Evolutionary conservation across 2,888 invertebrate genomes (phyloP), one percentile per base, ranked within the genome.

Genomic region (Pandemis corylana): DNA sequence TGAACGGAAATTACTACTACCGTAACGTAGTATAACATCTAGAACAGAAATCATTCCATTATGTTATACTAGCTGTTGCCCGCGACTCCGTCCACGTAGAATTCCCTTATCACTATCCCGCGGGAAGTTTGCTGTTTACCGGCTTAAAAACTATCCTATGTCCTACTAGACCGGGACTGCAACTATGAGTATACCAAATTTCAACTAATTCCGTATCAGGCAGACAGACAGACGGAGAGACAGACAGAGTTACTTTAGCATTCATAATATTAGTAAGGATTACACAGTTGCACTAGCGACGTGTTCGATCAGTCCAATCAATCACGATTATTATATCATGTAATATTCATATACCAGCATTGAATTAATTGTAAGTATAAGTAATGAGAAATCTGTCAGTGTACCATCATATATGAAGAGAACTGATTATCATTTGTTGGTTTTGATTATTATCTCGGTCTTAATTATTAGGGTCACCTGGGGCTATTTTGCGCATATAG

Each of bases 1-100:
- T 59, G 59, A 28, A 28, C 59, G 59, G 59, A 59, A 59, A 28
- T 59, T 59, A 28, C 59, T 28, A 59, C 28, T 12, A 59, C 59
- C 28, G 59, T 59, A 59, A 20, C 20, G 20, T 20, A 20, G 20
- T 20, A 20, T 1, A 20, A 59, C 12, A 59, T 59, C 59, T 12
- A 59, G 59, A 59, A 28, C 59, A 59, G 28, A 36, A 36, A 36
- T 36, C 28, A 36, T 36, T 59, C 12, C 12, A 28, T 20, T 20
- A 56, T 6, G 4, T 36, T 36, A 36, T 36, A 36, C 28, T 36
- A 36, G 28, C 28, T 36, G 28, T 36, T 36, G 28, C 28, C 4
- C 28, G 1, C 28, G 28, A 36, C 28, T 36, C 28, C 28, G 28
- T 36, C 28, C 28, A 4, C 28, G 28, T 36, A 36, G 28, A 36